Evolutionary conservation across 2,888 invertebrate genomes (phyloP), one percentile per base, ranked within the genome.

Genomic region (Nematopogon swammerdamellus): DNA sequence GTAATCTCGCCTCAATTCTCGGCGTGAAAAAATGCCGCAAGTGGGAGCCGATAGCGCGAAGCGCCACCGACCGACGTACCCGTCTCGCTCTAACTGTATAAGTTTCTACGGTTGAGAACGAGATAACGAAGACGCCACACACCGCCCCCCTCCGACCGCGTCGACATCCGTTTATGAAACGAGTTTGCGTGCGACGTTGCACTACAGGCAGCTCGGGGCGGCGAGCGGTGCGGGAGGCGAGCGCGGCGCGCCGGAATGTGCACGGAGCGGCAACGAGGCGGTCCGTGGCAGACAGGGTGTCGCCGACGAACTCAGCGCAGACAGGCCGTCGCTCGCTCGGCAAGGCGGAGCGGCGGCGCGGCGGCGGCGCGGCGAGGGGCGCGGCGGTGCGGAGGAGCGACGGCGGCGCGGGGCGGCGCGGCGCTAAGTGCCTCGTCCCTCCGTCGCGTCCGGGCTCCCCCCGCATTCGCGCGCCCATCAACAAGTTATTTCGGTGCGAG

Each of bases 221-320:
- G 59, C 58, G 63, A 53, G 60, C 60, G 56, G 61, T 48, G 57
- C 45, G 59, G 53, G 51, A 58, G 66, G 69, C 70, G 69, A 74
- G 63, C 68, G 72, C 70, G 74, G 77, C 72, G 75, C 73, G 70
- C 66, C 76, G 70, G 77, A 76, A 74, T 84, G 82, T 60, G 79
- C 65, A 65, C 63, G 59, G 64, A 61, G 58, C 74, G 88, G 83
- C 88, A 89, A 86, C 89, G 72, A 56, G 67, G 87, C 82, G 77
- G 85, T 85, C 87, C 87, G 86, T 83, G 86, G 90, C 90, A 92
- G 92, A 92, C 92, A 91, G 88, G 89, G 90, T 91, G 92, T 92
- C 92, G 92, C 92, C 92, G 86, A 84, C 87, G 83, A 81, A 86
- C 83, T 36, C 83, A 84, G 82, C 83, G 87, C 86, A 87, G 89